A percentile compares a stretch with the other conserved stretches of the same genome.
These are phyloP conservation scores for Lordiphosa fenestrarum DNA, from an alignment of 2,888 invertebrate genomes.

Conservation along the genomic window DNA sequence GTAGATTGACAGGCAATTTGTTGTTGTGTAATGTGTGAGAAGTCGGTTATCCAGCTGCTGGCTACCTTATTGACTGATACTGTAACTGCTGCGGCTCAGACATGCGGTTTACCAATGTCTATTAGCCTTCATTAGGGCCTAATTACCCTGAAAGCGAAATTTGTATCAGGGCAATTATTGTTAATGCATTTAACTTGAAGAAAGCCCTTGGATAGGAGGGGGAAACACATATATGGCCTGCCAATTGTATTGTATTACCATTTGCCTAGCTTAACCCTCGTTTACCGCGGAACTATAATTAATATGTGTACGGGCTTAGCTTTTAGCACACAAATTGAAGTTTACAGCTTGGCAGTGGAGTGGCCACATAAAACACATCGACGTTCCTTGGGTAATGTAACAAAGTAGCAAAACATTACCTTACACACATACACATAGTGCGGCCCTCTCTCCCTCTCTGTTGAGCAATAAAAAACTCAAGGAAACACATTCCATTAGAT, in stretches of 20 bases:
- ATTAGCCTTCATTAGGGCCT: conserved; percentile 63
- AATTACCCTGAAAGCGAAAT: conserved; percentile 68
- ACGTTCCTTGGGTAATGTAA: conserved; percentile 28
- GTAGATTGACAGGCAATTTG: conserved; percentile 75
- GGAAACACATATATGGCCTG: conserved; percentile 33
- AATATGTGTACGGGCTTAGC: conserved; percentile 4
- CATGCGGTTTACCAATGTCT: conserved; percentile 43
- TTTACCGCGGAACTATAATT: conserved; percentile 11
- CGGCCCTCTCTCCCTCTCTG: conserved; percentile 36
- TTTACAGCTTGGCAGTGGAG: not conserved
- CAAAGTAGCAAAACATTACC: conserved; percentile 30
- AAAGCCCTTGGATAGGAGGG: conserved; percentile 1
- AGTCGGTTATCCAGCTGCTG: conserved; percentile 37
- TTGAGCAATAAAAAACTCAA: conserved; percentile 66
- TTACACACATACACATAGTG: conserved; percentile 4
- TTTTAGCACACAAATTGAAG: conserved; percentile 11
- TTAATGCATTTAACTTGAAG: conserved; percentile 58
- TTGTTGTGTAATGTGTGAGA: conserved; percentile 50
- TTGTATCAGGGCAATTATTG: conserved; percentile 62
- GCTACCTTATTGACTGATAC: conserved; percentile 46
- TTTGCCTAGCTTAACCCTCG: conserved; percentile 1
- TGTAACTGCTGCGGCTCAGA: conserved; percentile 35
- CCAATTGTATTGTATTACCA: conserved; percentile 23
- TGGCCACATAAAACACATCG: conserved; percentile 15
- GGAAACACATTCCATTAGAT: conserved; percentile 64